phyloP scores from a whole-genome alignment of 2,113 vertebrate species.

The Etheostoma cragini region DNA sequence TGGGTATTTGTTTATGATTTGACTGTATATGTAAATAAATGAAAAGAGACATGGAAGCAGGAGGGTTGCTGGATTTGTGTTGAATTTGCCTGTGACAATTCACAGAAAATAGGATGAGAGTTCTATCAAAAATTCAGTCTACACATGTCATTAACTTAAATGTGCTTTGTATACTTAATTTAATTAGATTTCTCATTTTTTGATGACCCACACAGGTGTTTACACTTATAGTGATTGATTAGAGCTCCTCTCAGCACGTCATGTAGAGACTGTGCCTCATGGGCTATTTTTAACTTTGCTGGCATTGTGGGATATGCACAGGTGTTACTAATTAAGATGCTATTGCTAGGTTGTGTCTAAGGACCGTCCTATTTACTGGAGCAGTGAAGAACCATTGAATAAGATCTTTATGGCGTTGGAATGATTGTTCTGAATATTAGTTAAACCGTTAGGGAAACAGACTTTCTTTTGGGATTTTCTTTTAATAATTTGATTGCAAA shows the following conservation, averaged over 20 bases:
- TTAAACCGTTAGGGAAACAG: no score
- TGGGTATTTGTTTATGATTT: conserved; percentile 65
- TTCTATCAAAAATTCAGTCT: no score
- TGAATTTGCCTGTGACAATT: neutral
- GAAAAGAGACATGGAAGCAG: neutral
- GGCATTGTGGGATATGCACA: neutral
- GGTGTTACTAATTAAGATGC: neutral
- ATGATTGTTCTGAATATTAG: no score
- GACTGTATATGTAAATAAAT: conserved; percentile 64
- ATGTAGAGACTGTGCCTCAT: no score
- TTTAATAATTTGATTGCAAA: no score
- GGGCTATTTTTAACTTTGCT: neutral
- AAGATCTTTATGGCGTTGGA: no score
- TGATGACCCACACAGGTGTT: neutral
- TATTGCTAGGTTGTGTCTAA: no score
- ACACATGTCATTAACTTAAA: neutral
- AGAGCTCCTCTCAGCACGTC: neutral
- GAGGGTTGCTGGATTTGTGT: neutral
- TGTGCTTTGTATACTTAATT: neutral
- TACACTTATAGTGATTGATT: neutral
- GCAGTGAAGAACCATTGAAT: no score
- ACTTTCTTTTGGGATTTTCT: no score
- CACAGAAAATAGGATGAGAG: neutral
- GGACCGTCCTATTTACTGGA: no score
- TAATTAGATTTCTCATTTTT: neutral